Evolutionary conservation across 1,140 invertebrate species (phyloP).

Genomic region (Ganaspis sp.): DNA sequence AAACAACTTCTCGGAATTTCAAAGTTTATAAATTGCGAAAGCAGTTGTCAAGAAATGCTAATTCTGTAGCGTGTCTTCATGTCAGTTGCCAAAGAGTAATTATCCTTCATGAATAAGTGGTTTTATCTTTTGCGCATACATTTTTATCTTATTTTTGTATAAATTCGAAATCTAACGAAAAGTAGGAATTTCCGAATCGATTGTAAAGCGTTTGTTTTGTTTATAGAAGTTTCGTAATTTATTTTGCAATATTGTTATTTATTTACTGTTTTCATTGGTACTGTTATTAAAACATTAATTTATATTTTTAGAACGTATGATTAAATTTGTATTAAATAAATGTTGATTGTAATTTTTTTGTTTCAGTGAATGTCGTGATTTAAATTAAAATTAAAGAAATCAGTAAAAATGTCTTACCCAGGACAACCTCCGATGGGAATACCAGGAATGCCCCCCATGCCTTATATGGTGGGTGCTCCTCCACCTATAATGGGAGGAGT

Average conservation of each 20-base stretch:
- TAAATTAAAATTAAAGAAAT: constrained; percentile 17
- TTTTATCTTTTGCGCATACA: background rate
- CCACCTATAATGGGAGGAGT: constrained; percentile 74
- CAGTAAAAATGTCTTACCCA: constrained; percentile 71
- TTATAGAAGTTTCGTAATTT: no score
- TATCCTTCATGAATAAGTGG: background rate
- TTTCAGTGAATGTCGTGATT: constrained; percentile 25
- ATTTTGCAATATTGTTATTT: no score
- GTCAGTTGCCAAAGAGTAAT: background rate
- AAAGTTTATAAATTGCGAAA: constrained; percentile 15
- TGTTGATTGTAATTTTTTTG: background rate
- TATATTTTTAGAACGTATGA: no score
- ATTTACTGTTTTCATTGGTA: no score
- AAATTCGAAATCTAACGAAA: background rate
- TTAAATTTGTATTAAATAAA: background rate
- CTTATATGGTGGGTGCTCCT: constrained; percentile 74
- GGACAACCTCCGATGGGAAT: constrained; percentile 75
- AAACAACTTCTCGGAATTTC: background rate
- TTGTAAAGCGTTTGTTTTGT: no score
- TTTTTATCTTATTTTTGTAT: background rate
- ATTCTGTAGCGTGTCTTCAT: constrained; percentile 18
- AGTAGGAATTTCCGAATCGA: no score
- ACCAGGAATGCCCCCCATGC: constrained; percentile 75
- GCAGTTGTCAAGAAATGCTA: constrained; percentile 15
- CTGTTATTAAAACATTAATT: no score